Base-by-base conservation (phyloP, 2,797 vertebrate genomes). In the Tangara arthus region DNA sequence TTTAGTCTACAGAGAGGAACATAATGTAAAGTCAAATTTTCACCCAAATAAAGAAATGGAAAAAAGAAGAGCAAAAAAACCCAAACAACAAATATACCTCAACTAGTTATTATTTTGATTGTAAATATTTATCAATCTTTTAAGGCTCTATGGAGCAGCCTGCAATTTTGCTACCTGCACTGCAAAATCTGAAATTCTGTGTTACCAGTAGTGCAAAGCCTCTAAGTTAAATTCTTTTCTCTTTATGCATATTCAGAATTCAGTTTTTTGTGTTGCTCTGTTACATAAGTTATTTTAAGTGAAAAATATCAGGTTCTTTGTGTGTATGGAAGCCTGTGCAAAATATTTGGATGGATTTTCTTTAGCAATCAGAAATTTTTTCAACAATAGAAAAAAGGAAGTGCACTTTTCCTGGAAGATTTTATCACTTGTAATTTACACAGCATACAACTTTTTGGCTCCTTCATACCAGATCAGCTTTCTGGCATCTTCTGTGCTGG, bases 401-500 rank as follows among this genome's bases (percentile, higher is more conserved):
- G 23, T 42, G n/a, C 3, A 32, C 24, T 49, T 53, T 50, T 35
- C 35, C 13, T 57, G 49, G 16, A 69, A 35, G 32, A 47, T 46
- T 63, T n/a, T 81, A 71, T 73, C 3, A 3, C 8, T 52, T 66
- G 37, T 50, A 32, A 80, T 93, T 83, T 69, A 78, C 16, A 69
- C 14, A 72, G 34, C 20, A 70, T 34, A 60, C 8, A 80, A 39
- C 49, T 35, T 73, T 70, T 37, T 56, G 28, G 28, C 28, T 69
- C 20, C 41, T 92, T 93, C 98, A 95, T 98, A 99, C 99, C 98
- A 98, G 10, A 98, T 95, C 53, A 99, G 97, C 77, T 77, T 97
- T 32, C 82, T 94, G 63, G 98, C 88, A 90, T 99, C 95, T 75
- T 98, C 98, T 53, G 98, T 98, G 88, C 98, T 99, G 78, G 99